These are phyloP conservation scores for Aurelia coerulea DNA, from an alignment of 30 jellyfish, hydroid and myxozoan species.

Conservation along the genomic window DNA sequence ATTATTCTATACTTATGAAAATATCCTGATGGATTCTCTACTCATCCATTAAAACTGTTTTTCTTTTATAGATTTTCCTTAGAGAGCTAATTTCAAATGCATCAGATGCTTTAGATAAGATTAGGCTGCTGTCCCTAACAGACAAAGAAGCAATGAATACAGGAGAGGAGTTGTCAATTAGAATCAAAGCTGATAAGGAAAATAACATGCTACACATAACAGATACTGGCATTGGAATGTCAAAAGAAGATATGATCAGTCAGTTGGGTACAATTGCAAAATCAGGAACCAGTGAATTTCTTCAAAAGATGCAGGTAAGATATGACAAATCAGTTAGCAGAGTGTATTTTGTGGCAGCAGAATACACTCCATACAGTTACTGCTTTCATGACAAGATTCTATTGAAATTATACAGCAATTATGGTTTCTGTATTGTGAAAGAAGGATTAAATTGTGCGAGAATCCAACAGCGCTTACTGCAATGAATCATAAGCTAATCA, in stretches of 20 bases:
- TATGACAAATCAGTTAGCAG: not conserved
- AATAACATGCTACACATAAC: slow-evolving; percentile 89
- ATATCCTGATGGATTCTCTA: too few species aligned
- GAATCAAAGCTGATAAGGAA: slow-evolving; percentile 93
- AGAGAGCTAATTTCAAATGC: slow-evolving; percentile 99
- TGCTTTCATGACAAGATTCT: not conserved
- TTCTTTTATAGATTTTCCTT: slow-evolving; percentile 85
- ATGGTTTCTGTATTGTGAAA: too few species aligned
- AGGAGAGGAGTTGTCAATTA: slow-evolving; percentile 86
- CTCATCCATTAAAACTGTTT: too few species aligned
- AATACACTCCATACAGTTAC: not conserved
- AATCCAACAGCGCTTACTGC: too few species aligned
- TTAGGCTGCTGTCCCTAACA: slow-evolving; percentile 86
- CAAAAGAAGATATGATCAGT: slow-evolving; percentile 93
- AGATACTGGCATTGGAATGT: slow-evolving; percentile 99
- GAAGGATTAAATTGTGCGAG: too few species aligned
- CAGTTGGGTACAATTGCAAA: slow-evolving; percentile 99
- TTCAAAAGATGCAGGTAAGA: slow-evolving; percentile 91
- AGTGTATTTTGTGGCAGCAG: too few species aligned
- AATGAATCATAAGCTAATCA: too few species aligned
- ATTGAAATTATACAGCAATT: too few species aligned
- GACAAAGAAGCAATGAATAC: slow-evolving; percentile 90
- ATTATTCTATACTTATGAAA: too few species aligned
- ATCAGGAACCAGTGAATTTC: slow-evolving; percentile 99
- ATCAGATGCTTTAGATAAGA: slow-evolving; percentile 98